These are phyloP conservation scores for Sebastes alutus DNA, from an alignment of 2,797 vertebrate species.

Conservation along the genomic window DNA sequence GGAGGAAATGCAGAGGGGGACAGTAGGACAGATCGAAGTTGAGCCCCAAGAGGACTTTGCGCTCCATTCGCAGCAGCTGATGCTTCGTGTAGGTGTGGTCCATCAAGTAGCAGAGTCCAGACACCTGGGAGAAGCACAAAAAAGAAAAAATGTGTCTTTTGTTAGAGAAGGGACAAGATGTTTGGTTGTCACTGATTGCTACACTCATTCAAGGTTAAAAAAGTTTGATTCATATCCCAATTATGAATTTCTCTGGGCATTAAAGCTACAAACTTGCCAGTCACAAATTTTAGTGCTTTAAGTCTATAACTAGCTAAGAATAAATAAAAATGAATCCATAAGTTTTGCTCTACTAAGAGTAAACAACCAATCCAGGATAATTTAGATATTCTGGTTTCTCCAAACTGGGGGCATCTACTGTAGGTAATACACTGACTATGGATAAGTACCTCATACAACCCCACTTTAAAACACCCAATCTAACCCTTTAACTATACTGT, in stretches of 20 bases:
- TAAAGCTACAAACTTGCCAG: background rate
- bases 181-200: background rate
- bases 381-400: background rate
- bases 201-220: background rate
- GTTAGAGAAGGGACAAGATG: background rate
- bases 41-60: slow-evolving; percentile 82
- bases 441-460: too few relatives aligned
- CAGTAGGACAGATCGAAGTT: slow-evolving; percentile 85
- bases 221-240: background rate
- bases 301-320: background rate
- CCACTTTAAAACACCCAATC: too few relatives aligned
- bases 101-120: slow-evolving; percentile 88
- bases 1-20: slow-evolving; percentile 85
- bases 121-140: slow-evolving; percentile 71
- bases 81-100: slow-evolving; percentile 84
- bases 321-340: background rate
- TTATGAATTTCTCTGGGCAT: background rate
- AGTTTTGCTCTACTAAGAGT: too few relatives aligned
- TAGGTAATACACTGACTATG: too few relatives aligned
- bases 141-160: background rate
- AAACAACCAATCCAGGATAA: background rate
- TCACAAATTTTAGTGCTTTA: background rate
- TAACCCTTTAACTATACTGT: background rate
- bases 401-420: too few relatives aligned
- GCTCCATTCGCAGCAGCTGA: slow-evolving; percentile 88